Evolutionary conservation across 2,113 vertebrate species (phyloP), one percentile per base, ranked within the genome.

Genomic region (Malaclemys terrapin): DNA sequence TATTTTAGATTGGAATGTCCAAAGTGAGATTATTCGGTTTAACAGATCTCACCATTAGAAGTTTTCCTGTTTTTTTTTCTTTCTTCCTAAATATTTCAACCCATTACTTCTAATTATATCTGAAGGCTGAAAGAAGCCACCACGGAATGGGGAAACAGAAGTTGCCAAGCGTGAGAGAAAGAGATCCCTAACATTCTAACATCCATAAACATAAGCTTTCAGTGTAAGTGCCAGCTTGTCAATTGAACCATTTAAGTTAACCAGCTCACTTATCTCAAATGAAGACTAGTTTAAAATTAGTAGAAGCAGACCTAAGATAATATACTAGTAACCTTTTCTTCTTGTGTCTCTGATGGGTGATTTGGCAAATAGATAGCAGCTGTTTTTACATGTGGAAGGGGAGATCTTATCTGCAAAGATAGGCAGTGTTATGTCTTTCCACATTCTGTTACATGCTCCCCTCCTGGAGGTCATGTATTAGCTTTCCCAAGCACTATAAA

Each of bases 201-300:
- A 94, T 59, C 59, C 47, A 90, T 82, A 90, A 69, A 31, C 38
- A 14, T 76, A 56, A 86, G 6, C 16, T 88, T 25, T 82, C 78
- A 80, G 49, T 84, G 94, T 85, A 69, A 6, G 52, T 86, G 1
- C 85, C 88, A 54, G 45, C 69, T 22, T 25, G 10, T 57, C 82
- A 94, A 85, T 22, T 53, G 95, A 94, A 93, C 25, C 17, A 25
- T 24, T 82, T 57, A 91, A 72, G 94, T 91, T 80, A 57, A 82
- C 16, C 3, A 1, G 75, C 29, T 54, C 49, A 82, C 78, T 85
- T 85, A 76, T 89, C 90, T 22, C 62, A 19, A 78, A 91, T 84
- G 78, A 89, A 88, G 0, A 3, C 10, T 88, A 94, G 86, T 38
- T 80, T 62, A 53, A 80, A 94, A 94, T 84, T 78, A 92, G 84